A percentile compares a stretch with the other conserved stretches of the same genome.
These are phyloP conservation scores for Anser cygnoides DNA, from an alignment of 2,113 vertebrate species.

Conservation along the genomic window DNA sequence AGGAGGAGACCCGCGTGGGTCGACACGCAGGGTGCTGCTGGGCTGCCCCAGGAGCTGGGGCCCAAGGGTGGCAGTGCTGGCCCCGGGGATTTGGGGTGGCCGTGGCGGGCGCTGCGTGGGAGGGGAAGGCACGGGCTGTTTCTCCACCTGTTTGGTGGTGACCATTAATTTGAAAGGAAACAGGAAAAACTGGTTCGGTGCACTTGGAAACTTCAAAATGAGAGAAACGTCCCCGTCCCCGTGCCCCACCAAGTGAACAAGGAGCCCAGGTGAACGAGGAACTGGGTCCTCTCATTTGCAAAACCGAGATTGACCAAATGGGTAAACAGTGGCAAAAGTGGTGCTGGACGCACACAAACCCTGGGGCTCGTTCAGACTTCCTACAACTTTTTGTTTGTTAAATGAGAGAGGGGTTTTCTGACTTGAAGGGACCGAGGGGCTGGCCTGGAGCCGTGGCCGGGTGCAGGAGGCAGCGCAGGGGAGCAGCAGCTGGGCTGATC, in stretches of 20 bases:
- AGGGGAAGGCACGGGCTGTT: background rate
- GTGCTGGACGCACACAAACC: background rate
- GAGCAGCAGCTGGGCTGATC: rapidly evolving
- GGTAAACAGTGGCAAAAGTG: background rate
- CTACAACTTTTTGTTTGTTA: background rate
- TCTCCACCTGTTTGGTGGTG: rapidly evolving
- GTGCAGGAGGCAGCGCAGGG: background rate
- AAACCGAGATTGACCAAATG: background rate
- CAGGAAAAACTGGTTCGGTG: slow-evolving; percentile 66
- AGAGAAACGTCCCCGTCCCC: background rate
- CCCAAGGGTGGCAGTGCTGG: rapidly evolving
- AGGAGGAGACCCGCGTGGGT: background rate
- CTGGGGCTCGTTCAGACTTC: background rate
- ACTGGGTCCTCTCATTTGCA: background rate
- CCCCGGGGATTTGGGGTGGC: rapidly evolving
- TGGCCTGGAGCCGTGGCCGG: rapidly evolving
- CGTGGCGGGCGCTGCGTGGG: background rate
- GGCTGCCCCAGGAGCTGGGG: too few relatives aligned
- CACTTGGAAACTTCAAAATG: slow-evolving; percentile 40
- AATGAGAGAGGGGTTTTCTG: background rate
- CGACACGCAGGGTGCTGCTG: background rate
- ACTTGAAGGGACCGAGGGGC: background rate
- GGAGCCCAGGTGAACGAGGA: background rate
- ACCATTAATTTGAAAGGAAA: slow-evolving; percentile 26
- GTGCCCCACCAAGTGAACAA: background rate